Percentiles rank a stretch among this genome's conserved stretches.
These are phyloP conservation scores for Heliocidaris tuberculata DNA, from an alignment of 35 echinoderm and acorn worm species.

Conservation along the genomic window DNA sequence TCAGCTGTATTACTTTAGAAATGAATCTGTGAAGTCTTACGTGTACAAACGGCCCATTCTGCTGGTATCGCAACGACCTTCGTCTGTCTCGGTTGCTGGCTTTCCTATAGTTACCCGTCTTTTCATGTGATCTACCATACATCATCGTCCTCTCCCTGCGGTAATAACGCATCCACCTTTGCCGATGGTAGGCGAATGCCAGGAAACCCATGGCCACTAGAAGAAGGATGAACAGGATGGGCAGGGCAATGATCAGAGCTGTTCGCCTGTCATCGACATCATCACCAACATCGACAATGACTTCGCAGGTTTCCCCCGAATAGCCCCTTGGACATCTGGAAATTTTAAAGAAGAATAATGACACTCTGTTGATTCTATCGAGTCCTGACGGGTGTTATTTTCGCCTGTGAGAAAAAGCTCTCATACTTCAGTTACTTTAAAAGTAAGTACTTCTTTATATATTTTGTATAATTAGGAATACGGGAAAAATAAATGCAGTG, in stretches of 20 bases:
- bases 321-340: too few relatives aligned
- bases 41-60: background rate
- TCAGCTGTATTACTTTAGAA: too few relatives aligned
- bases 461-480: too few relatives aligned
- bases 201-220: background rate
- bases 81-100: background rate
- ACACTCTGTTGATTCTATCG: too few relatives aligned
- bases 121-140: background rate
- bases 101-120: background rate
- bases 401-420: too few relatives aligned
- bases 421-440: too few relatives aligned
- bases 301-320: too few relatives aligned
- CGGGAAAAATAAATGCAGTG: too few relatives aligned
- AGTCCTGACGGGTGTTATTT: too few relatives aligned
- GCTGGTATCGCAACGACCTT: background rate
- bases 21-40: background rate
- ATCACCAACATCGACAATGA: too few relatives aligned
- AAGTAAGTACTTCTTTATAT: too few relatives aligned
- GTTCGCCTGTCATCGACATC: background rate
- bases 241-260: background rate
- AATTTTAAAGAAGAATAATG: too few relatives aligned
- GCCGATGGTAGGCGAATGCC: background rate
- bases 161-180: background rate
- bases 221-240: background rate
- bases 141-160: background rate